Evolutionary conservation across 2,888 invertebrate genomes (phyloP).

Genomic region (Ochlodes sylvanus): DNA sequence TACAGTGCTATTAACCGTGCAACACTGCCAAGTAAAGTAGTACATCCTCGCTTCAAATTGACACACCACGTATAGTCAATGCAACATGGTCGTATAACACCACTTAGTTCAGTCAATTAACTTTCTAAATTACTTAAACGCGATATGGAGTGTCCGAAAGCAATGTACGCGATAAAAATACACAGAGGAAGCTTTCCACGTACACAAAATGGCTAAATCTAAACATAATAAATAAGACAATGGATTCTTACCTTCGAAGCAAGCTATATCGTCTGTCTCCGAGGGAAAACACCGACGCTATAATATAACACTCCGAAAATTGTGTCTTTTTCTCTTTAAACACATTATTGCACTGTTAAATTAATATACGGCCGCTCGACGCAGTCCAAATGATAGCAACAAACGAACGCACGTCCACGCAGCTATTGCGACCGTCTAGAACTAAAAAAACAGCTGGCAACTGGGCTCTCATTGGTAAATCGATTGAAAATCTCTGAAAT

Average conservation of each 20-base stretch:
- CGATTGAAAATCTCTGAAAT: slow-evolving; percentile 70
- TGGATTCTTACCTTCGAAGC: slow-evolving; percentile 71
- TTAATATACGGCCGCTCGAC: slow-evolving; percentile 74
- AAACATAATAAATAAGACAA: slow-evolving; percentile 66
- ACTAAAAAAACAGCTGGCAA: slow-evolving; percentile 79
- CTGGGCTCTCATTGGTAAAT: slow-evolving; percentile 79
- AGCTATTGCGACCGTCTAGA: slow-evolving; percentile 64
- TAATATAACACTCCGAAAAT: slow-evolving; percentile 82
- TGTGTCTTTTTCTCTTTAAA: slow-evolving; percentile 83
- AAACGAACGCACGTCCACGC: slow-evolving; percentile 63
- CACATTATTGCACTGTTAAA: slow-evolving; percentile 82
- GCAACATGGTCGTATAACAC: slow-evolving; percentile 51
- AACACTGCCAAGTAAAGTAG: slow-evolving; percentile 9
- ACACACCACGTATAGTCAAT: slow-evolving; percentile 40
- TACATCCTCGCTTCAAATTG: neutral
- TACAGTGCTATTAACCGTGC: slow-evolving; percentile 16
- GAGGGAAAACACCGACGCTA: slow-evolving; percentile 77
- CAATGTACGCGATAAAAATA: slow-evolving; percentile 39
- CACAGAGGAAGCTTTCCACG: slow-evolving; percentile 45
- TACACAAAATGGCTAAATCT: slow-evolving; percentile 47
- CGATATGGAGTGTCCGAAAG: slow-evolving; percentile 14
- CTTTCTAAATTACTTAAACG: slow-evolving; percentile 56
- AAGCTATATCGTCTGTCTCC: slow-evolving; percentile 73
- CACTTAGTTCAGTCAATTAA: slow-evolving; percentile 53
- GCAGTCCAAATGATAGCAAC: slow-evolving; percentile 66